Evolutionary conservation across 2,113 vertebrate genomes (phyloP).

Genomic region (Phylloscopus trochilus): DNA sequence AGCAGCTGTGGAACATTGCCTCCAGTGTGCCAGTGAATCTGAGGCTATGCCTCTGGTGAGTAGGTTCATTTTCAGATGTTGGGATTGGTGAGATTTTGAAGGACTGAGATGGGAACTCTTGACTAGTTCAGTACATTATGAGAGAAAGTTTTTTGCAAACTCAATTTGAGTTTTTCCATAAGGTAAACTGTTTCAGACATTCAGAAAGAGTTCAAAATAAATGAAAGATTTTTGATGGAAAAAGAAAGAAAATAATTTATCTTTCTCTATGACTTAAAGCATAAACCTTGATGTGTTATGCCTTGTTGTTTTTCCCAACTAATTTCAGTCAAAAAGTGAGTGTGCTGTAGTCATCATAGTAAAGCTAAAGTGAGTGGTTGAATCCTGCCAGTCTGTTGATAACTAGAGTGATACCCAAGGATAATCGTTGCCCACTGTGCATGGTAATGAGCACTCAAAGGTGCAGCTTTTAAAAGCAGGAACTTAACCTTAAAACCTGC

Average conservation of each 20-base stretch:
- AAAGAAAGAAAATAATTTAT: background rate
- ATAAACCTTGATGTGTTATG: background rate
- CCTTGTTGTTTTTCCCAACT: background rate
- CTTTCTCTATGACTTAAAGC: background rate
- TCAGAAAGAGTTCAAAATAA: background rate
- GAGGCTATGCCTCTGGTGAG: background rate
- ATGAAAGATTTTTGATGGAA: background rate
- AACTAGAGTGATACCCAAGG: background rate
- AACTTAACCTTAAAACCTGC: constrained; percentile 31
- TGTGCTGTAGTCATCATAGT: background rate
- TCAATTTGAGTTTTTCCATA: background rate
- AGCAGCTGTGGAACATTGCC: too few relatives aligned
- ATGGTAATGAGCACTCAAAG: background rate
- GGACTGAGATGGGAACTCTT: background rate
- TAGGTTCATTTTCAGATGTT: background rate
- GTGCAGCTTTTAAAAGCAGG: background rate
- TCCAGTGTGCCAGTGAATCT: background rate
- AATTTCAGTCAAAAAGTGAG: background rate
- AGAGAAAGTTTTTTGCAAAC: background rate
- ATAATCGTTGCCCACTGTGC: background rate
- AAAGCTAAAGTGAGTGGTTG: background rate
- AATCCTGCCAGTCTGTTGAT: background rate
- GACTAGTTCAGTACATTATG: background rate
- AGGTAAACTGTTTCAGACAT: background rate
- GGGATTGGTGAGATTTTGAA: background rate